These are phyloP conservation scores for Dasypolia templi DNA, from an alignment of 2,888 invertebrate genomes.

Conservation along the genomic window DNA sequence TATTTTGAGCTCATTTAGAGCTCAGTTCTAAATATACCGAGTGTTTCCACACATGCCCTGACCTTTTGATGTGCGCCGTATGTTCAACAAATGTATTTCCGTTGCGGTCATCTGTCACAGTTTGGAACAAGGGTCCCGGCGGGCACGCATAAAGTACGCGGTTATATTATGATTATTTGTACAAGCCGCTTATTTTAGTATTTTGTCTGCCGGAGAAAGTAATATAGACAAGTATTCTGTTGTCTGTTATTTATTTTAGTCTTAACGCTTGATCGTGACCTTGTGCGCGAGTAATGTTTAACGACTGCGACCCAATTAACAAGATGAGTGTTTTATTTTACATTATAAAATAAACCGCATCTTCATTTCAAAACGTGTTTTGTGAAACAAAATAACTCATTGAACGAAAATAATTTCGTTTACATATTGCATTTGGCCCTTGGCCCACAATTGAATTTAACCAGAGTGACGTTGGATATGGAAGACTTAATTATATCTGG, in stretches of 20 bases:
- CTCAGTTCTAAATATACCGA: slow-evolving; percentile 74
- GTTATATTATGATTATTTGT: slow-evolving; percentile 41
- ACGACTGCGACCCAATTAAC: slow-evolving; percentile 37
- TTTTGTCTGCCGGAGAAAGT: slow-evolving; percentile 64
- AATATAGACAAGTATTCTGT: slow-evolving; percentile 13
- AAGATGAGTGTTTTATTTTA: slow-evolving; percentile 21
- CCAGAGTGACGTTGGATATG: slow-evolving; percentile 22
- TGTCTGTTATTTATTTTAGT: slow-evolving; percentile 49
- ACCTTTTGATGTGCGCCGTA: slow-evolving; percentile 76
- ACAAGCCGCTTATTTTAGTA: slow-evolving; percentile 63
- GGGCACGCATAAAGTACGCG: slow-evolving; percentile 38
- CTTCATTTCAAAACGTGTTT: slow-evolving; percentile 15
- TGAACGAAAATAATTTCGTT: slow-evolving; percentile 43
- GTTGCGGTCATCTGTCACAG: slow-evolving; percentile 77
- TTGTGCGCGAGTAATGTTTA: slow-evolving; percentile 36
- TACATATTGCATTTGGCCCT: slow-evolving; percentile 51
- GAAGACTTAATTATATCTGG: slow-evolving; percentile 47
- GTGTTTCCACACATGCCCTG: slow-evolving; percentile 73
- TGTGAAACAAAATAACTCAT: slow-evolving; percentile 26
- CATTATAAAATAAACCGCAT: slow-evolving; percentile 12
- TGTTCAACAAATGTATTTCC: slow-evolving; percentile 76
- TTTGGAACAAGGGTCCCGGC: slow-evolving; percentile 72
- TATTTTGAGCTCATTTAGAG: slow-evolving; percentile 63
- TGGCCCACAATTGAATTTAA: slow-evolving; percentile 54
- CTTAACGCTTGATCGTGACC: slow-evolving; percentile 42